A percentile compares a stretch with the other conserved stretches of the same genome.
phyloP scores from a whole-genome alignment of 2,797 vertebrate genomes.

The Lepidocolaptes lacrymiger region DNA sequence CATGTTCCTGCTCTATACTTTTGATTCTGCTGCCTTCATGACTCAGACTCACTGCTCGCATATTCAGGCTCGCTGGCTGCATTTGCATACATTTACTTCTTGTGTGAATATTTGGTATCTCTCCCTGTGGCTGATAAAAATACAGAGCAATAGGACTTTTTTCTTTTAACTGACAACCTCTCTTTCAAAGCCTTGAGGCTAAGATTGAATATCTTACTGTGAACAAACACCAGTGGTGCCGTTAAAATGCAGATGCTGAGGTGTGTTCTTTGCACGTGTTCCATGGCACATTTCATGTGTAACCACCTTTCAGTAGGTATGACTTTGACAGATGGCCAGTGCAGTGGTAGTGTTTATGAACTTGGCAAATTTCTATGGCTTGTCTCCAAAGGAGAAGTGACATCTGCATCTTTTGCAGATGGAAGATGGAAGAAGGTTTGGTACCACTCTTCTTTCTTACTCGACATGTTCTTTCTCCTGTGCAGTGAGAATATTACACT shows the following conservation, averaged over 20 bases:
- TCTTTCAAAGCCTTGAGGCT: neutral
- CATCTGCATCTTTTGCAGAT: neutral
- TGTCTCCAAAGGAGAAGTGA: neutral
- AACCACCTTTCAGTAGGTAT: neutral
- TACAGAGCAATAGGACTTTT: neutral
- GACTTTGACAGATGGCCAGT: neutral
- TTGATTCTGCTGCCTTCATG: slow-evolving; percentile 20
- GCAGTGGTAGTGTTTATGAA: neutral
- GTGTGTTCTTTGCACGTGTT: neutral
- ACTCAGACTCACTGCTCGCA: neutral
- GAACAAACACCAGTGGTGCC: neutral
- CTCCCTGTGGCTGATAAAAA: neutral
- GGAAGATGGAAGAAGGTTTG: neutral
- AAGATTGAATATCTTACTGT: neutral
- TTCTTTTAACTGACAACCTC: neutral
- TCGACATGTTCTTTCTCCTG: neutral
- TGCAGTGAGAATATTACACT: neutral
- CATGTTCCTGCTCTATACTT: slow-evolving; percentile 9
- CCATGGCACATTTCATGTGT: neutral
- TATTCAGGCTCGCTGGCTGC: slow-evolving; percentile 30
- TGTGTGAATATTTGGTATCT: slow-evolving; percentile 10
- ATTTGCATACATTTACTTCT: slow-evolving; percentile 54
- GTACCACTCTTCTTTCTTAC: neutral
- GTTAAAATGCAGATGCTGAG: neutral
- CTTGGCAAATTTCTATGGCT: neutral